Conservation (phyloP, 2,797 vertebrate genomes). For the Pseudochirops corinnae region DNA sequence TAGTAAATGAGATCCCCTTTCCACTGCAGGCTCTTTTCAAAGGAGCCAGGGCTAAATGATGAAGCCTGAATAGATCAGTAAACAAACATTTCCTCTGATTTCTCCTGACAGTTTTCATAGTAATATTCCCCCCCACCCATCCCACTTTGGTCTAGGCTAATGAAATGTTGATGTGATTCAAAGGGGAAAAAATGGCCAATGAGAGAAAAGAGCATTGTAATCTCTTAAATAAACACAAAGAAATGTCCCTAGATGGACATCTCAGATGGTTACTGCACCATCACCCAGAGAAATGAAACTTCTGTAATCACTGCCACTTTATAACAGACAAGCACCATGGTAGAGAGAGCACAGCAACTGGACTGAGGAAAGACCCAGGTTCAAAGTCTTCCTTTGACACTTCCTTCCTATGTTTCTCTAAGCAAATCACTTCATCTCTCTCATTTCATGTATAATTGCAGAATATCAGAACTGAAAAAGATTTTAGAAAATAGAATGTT, state of each 20-base stretch:
- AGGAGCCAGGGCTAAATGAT: conserved; percentile 47
- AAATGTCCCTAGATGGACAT: background rate
- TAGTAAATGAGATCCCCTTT: conserved; percentile 61
- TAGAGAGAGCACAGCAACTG: background rate
- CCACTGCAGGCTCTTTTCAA: conserved; percentile 8
- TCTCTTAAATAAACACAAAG: conserved; percentile 47
- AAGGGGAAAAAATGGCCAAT: conserved; percentile 58
- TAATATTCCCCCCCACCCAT: background rate
- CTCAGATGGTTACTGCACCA: background rate
- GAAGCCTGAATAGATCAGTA: conserved; percentile 44
- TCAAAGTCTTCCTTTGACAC: background rate
- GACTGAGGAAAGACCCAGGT: background rate
- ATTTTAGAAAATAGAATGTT: background rate
- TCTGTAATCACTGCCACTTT: conserved; percentile 3
- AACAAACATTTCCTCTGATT: conserved; percentile 52
- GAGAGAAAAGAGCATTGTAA: conserved; percentile 42
- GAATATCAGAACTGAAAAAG: background rate
- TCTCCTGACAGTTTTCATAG: conserved; percentile 32
- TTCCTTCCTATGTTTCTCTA: background rate
- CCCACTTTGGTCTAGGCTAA: conserved; percentile 13
- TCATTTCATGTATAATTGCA: background rate
- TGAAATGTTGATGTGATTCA: conserved; percentile 22
- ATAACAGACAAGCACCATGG: background rate
- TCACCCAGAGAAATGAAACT: background rate
- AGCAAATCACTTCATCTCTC: background rate